Evolutionary conservation across 1,140 invertebrate species (phyloP), one percentile per base, ranked within the genome.

Genomic region (Lasaia peninsularis): DNA sequence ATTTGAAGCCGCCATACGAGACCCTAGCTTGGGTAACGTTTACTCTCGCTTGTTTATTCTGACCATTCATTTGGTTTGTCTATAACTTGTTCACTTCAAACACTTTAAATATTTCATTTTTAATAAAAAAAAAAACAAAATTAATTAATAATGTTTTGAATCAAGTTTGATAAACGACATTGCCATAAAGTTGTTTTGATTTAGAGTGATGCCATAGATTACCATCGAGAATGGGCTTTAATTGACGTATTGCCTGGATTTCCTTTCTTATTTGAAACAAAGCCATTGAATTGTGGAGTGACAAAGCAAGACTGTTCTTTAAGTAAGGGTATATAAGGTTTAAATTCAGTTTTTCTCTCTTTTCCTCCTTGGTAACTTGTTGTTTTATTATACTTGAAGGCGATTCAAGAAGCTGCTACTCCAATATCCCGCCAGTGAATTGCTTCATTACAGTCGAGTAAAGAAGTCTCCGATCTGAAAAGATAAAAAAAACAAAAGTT

Each of bases 1-100:
- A 74, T 71, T 81, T 79, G 73, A 77, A 84, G 83, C 73, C 86
- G 86, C 83, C 86, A 88, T 88, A 86, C 86, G 86, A 80, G 75
- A 76, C 80, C 80, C 78, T 79, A 72, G 56, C 55, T 67, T 70
- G 80, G 80, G 73, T 69, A 72, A 75, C 74, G 75, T 69, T 78
- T 78, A 78, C 60, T 69, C 62, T 73, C 77, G 77, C 72, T 73
- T 59, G 67, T 62, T 68, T 75, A 55, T 67, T 63, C 59, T 75
- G 75, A 81, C 82, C 86, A 88, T 87, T 73, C 86, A 88, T 88
- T 79, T 75, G 76, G 70, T 83, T 78, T 59, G 63, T 28, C 24
- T 40, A 44, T 44, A 44, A 11, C 18, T 18, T 44, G 18, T 20
- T 44, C 18, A 44, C 3, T 44, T 2, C 20, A 44, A 10, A 20